Conservation (phyloP, 2,113 vertebrate species). For the Coturnix japonica region DNA sequence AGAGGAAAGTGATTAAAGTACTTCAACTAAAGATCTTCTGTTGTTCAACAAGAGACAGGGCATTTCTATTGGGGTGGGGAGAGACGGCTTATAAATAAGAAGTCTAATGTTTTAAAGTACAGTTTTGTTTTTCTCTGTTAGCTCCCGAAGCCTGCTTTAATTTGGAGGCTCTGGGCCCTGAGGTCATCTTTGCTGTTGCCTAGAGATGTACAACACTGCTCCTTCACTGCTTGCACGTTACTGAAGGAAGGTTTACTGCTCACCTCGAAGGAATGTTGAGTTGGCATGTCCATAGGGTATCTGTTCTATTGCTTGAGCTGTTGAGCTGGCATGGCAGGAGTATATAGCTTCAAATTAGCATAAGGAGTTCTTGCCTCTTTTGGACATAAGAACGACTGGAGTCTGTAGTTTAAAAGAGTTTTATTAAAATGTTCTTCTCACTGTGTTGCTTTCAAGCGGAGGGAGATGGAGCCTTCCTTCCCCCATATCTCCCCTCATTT, state of each 20-base stretch:
- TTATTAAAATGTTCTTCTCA: background rate
- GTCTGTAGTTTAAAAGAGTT: background rate
- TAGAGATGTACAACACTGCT: background rate
- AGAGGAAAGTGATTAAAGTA: background rate
- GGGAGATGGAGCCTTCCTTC: background rate
- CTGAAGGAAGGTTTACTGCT: constrained; percentile 19
- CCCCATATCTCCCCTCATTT: background rate
- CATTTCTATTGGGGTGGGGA: background rate
- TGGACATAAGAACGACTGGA: background rate
- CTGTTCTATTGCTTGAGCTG: constrained; percentile 38
- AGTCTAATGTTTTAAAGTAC: background rate
- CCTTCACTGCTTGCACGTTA: background rate
- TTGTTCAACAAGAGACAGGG: background rate
- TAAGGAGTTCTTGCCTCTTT: constrained; percentile 5
- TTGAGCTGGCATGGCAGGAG: constrained; percentile 21
- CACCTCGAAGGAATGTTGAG: constrained; percentile 53
- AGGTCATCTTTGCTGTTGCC: background rate
- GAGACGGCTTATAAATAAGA: background rate
- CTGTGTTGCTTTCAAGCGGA: background rate
- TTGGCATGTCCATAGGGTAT: constrained; percentile 25
- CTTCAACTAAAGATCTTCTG: background rate
- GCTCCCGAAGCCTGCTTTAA: background rate
- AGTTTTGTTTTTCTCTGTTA: background rate
- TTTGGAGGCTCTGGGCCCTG: background rate
- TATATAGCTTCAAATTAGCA: background rate